Evolutionary conservation across 2,797 vertebrate species (phyloP).

Genomic region (Phoeniculus purpureus): DNA sequence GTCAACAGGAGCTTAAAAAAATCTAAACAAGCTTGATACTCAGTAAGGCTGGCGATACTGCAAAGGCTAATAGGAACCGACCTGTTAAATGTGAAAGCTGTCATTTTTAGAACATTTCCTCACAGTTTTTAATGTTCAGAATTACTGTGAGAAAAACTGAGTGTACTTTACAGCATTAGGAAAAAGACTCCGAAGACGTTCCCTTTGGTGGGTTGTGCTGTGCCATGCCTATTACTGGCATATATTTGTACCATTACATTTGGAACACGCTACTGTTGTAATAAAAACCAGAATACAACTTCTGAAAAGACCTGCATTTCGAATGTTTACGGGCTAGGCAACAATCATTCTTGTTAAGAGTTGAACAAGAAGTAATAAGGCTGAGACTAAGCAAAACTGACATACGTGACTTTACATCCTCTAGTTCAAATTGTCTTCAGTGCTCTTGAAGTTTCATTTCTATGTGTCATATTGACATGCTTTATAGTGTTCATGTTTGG

Average conservation of each 20-base stretch:
- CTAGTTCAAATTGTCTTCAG: neutral
- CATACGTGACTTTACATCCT: neutral
- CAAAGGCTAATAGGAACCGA: neutral
- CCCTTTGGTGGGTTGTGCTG: neutral
- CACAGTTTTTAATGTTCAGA: neutral
- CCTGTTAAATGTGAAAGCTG: neutral
- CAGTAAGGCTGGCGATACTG: neutral
- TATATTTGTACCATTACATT: neutral
- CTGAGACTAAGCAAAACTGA: neutral
- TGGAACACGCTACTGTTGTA: neutral
- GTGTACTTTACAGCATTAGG: neutral
- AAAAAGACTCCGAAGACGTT: neutral
- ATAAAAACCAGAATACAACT: neutral
- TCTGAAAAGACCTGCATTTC: neutral
- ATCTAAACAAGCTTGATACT: neutral
- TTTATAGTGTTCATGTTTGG: neutral
- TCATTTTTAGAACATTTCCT: neutral
- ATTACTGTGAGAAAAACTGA: neutral
- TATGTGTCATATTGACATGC: neutral
- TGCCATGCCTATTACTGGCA: neutral
- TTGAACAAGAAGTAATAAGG: neutral
- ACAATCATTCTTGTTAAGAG: neutral
- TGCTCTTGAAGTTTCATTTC: neutral
- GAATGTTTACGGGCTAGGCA: neutral
- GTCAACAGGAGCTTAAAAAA: neutral